Evolutionary conservation across 2,797 vertebrate species (phyloP), one percentile per base, ranked within the genome.

Genomic region (Phataginus tricuspis): DNA sequence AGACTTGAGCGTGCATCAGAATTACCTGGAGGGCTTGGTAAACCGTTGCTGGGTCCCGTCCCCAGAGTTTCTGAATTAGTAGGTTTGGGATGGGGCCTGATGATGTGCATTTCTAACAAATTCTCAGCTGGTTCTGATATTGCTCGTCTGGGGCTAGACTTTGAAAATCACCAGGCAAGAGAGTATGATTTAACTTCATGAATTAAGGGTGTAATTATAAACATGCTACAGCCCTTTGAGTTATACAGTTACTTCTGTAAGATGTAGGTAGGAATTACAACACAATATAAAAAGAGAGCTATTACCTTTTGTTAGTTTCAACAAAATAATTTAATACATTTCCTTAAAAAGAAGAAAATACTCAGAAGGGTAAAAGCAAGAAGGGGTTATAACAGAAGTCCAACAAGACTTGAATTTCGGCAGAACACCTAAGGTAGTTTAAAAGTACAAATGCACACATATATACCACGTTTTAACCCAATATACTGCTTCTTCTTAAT

Each of bases 401-500:
- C 82, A 49, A 29, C 71, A 51, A 77, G 15, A 31, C 53, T 83
- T 82, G 45, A 71, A 1, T 96, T 61, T 87, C 61, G 75, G 29
- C 14, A 49, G 61, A 21, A n/a, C 14, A n/a, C 8, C 27, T 89
- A 7, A 78, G 1, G 4, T 92, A 29, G 13, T 75, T 96, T 91
- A 74, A 97, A 90, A 96, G 57, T 51, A 66, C 0, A 93, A 96
- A 45, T 23, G 2, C 82, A 37, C 82, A 86, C 83, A 91, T 55
- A 23, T 83, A n/a, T 5, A 84, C 45, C 31, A 4, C 45, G 27
- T 77, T 90, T 90, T 0, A 21, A 45, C 42, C 71, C 68, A 71
- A 86, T 63, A 18, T 95, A 64, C 21, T 86, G 37, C 21, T 97
- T 59, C 89, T 97, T 91, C 11, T 89, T 95, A 90, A 66, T 0